phyloP scores from a whole-genome alignment of 2,888 invertebrate genomes.

The Cephus pygmeus region DNA sequence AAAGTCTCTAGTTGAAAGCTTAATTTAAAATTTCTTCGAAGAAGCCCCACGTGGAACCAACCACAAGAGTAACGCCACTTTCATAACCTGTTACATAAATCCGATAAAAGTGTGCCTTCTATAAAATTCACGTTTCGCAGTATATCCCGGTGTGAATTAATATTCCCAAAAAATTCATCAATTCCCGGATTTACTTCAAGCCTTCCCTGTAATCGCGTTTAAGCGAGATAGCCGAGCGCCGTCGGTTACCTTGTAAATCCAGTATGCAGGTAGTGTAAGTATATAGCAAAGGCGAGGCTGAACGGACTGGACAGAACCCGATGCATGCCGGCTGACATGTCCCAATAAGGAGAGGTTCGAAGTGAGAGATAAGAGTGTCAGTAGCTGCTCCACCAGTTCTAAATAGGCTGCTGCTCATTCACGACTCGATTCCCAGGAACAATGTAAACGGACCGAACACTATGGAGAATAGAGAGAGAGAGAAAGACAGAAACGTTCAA shows the following conservation, averaged over 20 bases:
- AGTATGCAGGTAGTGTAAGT: constrained; percentile 16
- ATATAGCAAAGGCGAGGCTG: not conserved
- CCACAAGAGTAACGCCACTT: not conserved
- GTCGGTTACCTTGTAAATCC: constrained; percentile 27
- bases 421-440: constrained; percentile 2
- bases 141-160: not conserved
- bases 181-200: not conserved
- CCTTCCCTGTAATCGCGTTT: not conserved
- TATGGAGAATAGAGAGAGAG: not conserved
- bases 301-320: not conserved
- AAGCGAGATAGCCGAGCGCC: constrained; percentile 6
- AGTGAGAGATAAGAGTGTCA: constrained; percentile 14
- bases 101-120: no score
- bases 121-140: no score
- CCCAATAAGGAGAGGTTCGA: constrained; percentile 40
- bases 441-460: not conserved
- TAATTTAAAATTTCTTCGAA: not conserved
- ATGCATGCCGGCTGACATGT: constrained; percentile 24
- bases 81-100: no score
- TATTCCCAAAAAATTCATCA: not conserved
- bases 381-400: constrained; percentile 5
- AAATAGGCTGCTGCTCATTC: not conserved
- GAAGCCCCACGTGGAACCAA: not conserved
- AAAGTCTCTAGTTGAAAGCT: not conserved
- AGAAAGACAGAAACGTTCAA: not conserved